Percentiles rank a stretch among this genome's conserved stretches.
Evolutionary conservation across 1,140 invertebrate species (phyloP).

Genomic region (Drosophila melanica): DNA sequence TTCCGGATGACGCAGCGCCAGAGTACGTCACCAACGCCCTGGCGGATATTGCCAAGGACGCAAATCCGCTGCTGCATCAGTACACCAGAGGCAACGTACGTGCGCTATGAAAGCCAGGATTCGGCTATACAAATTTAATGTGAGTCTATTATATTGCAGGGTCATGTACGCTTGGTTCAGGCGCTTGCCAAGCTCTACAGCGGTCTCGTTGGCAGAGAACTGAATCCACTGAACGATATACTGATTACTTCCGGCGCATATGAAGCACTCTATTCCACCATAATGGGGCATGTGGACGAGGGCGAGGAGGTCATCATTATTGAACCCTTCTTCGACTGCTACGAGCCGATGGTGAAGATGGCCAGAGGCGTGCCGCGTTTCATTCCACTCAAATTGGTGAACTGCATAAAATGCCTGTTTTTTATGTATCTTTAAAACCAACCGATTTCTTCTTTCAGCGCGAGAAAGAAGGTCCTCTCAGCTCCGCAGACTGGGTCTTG

Average conservation of each 20-base stretch:
- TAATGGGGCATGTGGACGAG: conserved; percentile 92
- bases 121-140: neutral
- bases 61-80: conserved; percentile 93
- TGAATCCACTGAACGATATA: conserved; percentile 94
- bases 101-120: neutral
- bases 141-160: conserved; percentile 86
- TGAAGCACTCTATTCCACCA: conserved; percentile 93
- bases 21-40: conserved; percentile 92
- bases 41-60: conserved; percentile 87
- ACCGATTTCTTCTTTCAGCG: conserved; percentile 25
- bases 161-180: conserved; percentile 95
- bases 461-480: conserved; percentile 76
- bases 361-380: conserved; percentile 95
- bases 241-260: conserved; percentile 96
- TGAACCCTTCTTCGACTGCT: conserved; percentile 99
- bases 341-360: conserved; percentile 95
- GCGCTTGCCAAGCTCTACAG: conserved; percentile 94
- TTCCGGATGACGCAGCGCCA: conserved; percentile 96
- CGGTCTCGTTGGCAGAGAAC: conserved; percentile 88
- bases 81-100: conserved; percentile 94
- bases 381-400: conserved; percentile 93
- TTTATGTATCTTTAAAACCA: neutral
- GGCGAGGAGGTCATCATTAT: conserved; percentile 98
- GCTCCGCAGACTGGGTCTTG: conserved; percentile 95
- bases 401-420: neutral